A percentile compares a stretch with the other conserved stretches of the same genome.
Evolutionary conservation across 2,113 vertebrate genomes (phyloP).

Genomic region (Artemisiospiza belli): DNA sequence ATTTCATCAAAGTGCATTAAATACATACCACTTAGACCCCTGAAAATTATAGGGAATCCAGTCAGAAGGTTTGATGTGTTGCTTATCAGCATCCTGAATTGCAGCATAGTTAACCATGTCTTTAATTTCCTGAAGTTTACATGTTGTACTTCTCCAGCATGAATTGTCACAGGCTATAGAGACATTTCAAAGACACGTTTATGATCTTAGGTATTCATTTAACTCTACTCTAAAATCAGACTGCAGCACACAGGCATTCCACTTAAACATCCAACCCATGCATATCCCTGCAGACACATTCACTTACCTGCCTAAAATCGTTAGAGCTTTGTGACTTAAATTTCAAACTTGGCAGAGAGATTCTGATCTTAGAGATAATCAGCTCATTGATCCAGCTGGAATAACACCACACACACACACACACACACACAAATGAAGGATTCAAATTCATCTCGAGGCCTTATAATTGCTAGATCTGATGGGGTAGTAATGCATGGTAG

Average conservation of each 20-base stretch:
- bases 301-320: background rate
- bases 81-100: background rate
- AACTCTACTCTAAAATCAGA: background rate
- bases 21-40: background rate
- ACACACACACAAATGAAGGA: background rate
- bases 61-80: background rate
- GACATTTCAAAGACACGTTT: background rate
- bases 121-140: background rate
- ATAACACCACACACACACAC: background rate
- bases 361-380: background rate
- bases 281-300: background rate
- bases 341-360: background rate
- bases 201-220: background rate
- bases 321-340: background rate
- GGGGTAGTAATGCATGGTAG: rapidly evolving
- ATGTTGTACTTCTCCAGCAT: background rate
- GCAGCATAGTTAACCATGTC: rapidly evolving
- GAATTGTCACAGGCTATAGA: background rate
- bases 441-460: background rate
- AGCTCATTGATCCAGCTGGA: background rate
- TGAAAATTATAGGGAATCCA: background rate
- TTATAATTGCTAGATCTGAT: background rate
- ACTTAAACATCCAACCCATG: background rate
- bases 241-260: background rate
- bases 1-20: background rate